A percentile compares a stretch with the other conserved stretches of the same genome.
These are phyloP conservation scores for Urophycis tenuis DNA, from an alignment of 2,797 vertebrate species.

Conservation along the genomic window DNA sequence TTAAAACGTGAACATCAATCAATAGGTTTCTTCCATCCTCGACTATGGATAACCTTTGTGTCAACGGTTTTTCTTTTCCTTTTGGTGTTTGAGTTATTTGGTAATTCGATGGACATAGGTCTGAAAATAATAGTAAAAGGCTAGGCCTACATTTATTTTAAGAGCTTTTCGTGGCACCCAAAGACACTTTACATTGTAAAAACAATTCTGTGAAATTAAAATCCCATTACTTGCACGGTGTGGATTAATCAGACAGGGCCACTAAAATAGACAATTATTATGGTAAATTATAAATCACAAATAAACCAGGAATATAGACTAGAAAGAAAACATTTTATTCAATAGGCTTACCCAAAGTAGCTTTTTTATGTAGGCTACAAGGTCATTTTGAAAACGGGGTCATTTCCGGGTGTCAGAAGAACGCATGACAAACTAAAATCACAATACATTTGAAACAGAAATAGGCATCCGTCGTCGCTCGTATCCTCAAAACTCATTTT, in stretches of 20 bases:
- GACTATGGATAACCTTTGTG: too few relatives aligned
- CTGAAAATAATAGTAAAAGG: neutral
- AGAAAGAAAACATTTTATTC: neutral
- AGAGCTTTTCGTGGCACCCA: neutral
- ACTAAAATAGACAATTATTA: neutral
- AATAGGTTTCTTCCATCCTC: too few relatives aligned
- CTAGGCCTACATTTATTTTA: neutral
- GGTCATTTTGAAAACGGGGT: neutral
- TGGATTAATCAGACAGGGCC: neutral
- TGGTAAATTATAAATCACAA: neutral
- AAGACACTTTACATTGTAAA: neutral
- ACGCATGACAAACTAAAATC: neutral
- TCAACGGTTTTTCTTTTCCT: neutral
- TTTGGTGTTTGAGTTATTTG: neutral
- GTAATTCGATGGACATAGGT: neutral
- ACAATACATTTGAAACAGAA: neutral
- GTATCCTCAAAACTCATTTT: constrained; percentile 38
- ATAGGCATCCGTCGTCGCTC: neutral
- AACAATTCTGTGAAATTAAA: neutral
- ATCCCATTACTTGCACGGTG: neutral
- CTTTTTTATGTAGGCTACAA: constrained; percentile 5
- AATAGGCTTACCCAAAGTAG: too few relatives aligned
- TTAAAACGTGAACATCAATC: neutral
- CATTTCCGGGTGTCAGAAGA: neutral
- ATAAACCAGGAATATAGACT: neutral